Evolutionary conservation across 2,113 vertebrate genomes (phyloP).

Genomic region (Miniopterus natalensis): DNA sequence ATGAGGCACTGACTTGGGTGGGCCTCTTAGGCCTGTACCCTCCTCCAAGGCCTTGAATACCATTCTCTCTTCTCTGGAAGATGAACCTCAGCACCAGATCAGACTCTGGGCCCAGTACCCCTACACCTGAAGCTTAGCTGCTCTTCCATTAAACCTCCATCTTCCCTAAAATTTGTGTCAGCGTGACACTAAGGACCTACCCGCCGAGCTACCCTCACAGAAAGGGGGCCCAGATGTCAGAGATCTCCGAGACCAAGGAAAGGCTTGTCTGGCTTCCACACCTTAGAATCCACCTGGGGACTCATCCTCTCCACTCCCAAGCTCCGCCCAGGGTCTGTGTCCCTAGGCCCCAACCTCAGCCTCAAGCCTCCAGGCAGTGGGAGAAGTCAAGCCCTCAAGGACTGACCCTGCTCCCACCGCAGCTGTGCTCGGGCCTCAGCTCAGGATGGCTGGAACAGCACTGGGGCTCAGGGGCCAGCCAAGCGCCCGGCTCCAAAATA

Average conservation of each 20-base stretch:
- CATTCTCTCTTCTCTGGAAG: not conserved
- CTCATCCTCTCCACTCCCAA: not conserved
- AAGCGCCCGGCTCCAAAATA: constrained; percentile 82
- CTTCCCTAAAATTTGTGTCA: not conserved
- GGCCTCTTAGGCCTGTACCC: not conserved
- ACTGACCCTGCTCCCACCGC: not conserved
- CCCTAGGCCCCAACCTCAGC: not conserved
- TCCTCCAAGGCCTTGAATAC: not conserved
- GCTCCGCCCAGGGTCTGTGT: not conserved
- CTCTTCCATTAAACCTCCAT: not conserved
- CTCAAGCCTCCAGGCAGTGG: not conserved
- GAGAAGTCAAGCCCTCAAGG: constrained; percentile 28
- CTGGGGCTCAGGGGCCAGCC: constrained; percentile 70
- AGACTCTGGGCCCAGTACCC: not conserved
- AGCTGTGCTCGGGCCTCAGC: constrained; percentile 57
- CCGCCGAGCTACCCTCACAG: not conserved
- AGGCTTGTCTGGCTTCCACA: not conserved
- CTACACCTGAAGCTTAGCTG: not conserved
- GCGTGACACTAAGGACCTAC: not conserved
- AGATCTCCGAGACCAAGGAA: not conserved
- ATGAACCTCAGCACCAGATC: not conserved
- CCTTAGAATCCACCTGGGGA: not conserved
- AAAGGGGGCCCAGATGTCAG: not conserved
- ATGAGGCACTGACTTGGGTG: not conserved
- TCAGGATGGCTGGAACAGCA: constrained; percentile 49